Base-by-base conservation (phyloP, 2,113 vertebrate genomes). In the Chauna torquata region DNA sequence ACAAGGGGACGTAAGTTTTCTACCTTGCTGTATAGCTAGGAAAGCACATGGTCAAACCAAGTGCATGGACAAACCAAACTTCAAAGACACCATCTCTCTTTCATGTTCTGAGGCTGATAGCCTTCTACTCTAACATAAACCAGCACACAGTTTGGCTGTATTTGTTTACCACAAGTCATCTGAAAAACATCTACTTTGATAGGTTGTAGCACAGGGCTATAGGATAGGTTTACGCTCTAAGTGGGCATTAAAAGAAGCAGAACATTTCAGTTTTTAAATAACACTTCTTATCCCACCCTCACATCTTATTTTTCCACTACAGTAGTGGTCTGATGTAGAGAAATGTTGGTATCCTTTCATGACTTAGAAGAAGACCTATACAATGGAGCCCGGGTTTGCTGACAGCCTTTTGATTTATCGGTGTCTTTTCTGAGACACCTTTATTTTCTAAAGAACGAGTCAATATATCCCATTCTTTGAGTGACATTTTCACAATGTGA, bases 41-140 rank as follows among this genome's bases (percentile, higher is more conserved):
- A 28, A 62, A 62, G 7, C 4, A 24, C 28, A 27, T 40, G 57
- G 23, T 11, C 80, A 78, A 18, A 28, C 47, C 77, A 36, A 1
- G 1, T 3, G 14, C 27, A 13, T 0, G 6, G 40, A 24, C 8
- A 23, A 70, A 44, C 2, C 47, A n/a, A 58, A 25, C 18, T 38
- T 88, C 10, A 54, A 81, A 55, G 12, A n/a, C 9, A 17, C 20
- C 1, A 0, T 16, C 36, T 82, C 12, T 75, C 16, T 34, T 50
- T 25, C 5, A 5, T 8, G 18, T 16, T 59, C 28, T 68, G 38
- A 69, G 49, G 32, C 5, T 45, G 69, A 49, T 0, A 1, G 28
- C 34, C 12, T 44, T 34, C 68, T 92, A 25, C 49, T 47, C 4
- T 19, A 45, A 38, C 25, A 69, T 61, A 24, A 62, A 15, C 14